These are phyloP conservation scores for Thalpophila matura DNA, from an alignment of 2,888 invertebrate species.

Conservation along the genomic window DNA sequence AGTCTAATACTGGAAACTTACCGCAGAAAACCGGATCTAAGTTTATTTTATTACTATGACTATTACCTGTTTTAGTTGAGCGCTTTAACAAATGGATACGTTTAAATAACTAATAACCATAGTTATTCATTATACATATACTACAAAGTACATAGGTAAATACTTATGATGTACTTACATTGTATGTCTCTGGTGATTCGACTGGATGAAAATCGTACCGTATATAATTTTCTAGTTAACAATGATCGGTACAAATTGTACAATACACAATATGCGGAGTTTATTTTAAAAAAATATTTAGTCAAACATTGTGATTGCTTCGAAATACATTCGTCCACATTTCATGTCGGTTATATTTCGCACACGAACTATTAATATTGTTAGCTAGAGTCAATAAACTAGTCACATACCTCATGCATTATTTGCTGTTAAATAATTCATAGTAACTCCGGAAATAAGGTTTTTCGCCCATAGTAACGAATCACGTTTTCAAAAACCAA, in stretches of 20 bases:
- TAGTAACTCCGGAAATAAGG: constrained; percentile 26
- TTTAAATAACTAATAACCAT: not conserved
- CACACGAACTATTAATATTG: not conserved
- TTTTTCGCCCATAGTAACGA: not conserved
- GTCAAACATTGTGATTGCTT: not conserved
- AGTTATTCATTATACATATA: too few species aligned
- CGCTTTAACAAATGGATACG: constrained; percentile 6
- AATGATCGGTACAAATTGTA: too few species aligned
- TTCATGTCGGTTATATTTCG: constrained; percentile 14
- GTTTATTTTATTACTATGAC: not conserved
- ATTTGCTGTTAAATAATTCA: constrained; percentile 43
- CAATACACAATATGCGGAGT: not conserved
- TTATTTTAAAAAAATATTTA: not conserved
- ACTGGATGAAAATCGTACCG: not conserved
- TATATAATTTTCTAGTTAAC: too few species aligned
- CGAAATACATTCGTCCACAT: constrained; percentile 14
- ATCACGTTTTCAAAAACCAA: not conserved
- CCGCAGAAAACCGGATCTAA: constrained; percentile 16
- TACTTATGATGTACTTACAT: too few species aligned
- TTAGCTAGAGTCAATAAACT: constrained; percentile 33
- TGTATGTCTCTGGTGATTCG: too few species aligned
- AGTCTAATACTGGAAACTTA: not conserved
- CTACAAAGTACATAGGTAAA: not conserved
- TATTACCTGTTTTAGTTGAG: constrained; percentile 2
- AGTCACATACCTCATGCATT: constrained; percentile 25